Percentiles rank a stretch among this genome's conserved stretches.
Conservation (phyloP, 2,888 invertebrate species). For the Selenia dentaria region DNA sequence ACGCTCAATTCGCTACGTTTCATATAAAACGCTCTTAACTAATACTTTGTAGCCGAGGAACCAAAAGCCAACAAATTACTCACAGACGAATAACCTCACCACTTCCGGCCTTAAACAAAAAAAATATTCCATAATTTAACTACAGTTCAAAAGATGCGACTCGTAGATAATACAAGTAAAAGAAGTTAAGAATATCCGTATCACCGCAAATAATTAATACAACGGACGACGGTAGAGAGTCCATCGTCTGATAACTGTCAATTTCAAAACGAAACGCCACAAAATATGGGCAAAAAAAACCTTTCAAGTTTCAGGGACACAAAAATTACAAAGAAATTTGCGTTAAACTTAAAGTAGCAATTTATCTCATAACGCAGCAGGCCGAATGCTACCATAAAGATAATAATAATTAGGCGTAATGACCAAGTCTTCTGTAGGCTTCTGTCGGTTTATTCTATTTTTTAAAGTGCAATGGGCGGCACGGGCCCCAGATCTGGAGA, state of each 20-base stretch:
- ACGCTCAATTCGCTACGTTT: constrained; percentile 51
- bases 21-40: constrained; percentile 46
- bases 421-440: constrained; percentile 68
- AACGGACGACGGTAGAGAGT: constrained; percentile 55
- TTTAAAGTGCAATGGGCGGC: constrained; percentile 76
- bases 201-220: constrained; percentile 80
- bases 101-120: constrained; percentile 45
- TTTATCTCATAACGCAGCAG: constrained; percentile 68
- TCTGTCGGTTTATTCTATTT: constrained; percentile 42
- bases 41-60: constrained; percentile 44
- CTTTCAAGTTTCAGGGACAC: constrained; percentile 52
- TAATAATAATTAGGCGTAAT: constrained; percentile 83
- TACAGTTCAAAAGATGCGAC: constrained; percentile 51
- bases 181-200: constrained; percentile 63
- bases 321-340: constrained; percentile 68
- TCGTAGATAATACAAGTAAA: constrained; percentile 56
- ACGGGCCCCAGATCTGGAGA: constrained; percentile 67
- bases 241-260: constrained; percentile 63
- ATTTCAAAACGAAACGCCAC: constrained; percentile 55
- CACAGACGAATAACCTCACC: constrained; percentile 36
- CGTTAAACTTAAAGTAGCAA: constrained; percentile 60
- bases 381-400: constrained; percentile 80
- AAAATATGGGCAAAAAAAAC: constrained; percentile 52
- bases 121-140: constrained; percentile 52
- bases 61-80: constrained; percentile 42